These are phyloP conservation scores for Palythoa grandis DNA, from an alignment of 92 coral and sea anemone species.

Conservation along the genomic window DNA sequence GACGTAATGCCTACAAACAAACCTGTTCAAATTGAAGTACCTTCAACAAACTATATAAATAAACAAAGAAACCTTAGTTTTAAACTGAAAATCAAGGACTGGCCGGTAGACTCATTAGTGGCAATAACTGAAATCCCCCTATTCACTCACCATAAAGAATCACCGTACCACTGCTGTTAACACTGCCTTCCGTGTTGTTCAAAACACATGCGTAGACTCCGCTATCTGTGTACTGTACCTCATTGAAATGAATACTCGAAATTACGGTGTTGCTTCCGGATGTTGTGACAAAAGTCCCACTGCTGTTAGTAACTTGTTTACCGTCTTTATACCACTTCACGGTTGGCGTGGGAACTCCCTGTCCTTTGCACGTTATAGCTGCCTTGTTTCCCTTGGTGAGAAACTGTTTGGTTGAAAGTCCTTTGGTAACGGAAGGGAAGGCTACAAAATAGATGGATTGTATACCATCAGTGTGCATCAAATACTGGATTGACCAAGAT, in stretches of 20 bases:
- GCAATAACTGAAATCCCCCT: too few relatives aligned
- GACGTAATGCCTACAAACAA: too few relatives aligned
- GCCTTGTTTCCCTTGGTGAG: slow-evolving; percentile 2
- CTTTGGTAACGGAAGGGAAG: background rate
- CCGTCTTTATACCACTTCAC: slow-evolving; percentile 33
- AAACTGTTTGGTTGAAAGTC: background rate
- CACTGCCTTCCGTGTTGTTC: slow-evolving; percentile 7
- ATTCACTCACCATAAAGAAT: slow-evolving; percentile 11
- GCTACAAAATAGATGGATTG: background rate
- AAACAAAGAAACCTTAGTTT: too few relatives aligned
- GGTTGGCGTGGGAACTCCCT: slow-evolving; percentile 1
- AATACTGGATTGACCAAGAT: too few relatives aligned
- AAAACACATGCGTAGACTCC: slow-evolving; percentile 19
- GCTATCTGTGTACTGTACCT: slow-evolving; percentile 16
- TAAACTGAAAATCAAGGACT: too few relatives aligned
- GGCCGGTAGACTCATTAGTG: too few relatives aligned
- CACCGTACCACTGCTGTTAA: slow-evolving; percentile 14
- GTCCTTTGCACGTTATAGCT: background rate
- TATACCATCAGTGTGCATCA: background rate
- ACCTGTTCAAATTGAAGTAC: too few relatives aligned
- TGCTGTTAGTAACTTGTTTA: slow-evolving; percentile 1
- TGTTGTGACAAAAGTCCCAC: background rate
- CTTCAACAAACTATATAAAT: too few relatives aligned
- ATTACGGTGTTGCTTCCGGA: background rate
- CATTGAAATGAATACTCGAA: background rate